These are phyloP conservation scores for Eupithecia inturbata DNA, from an alignment of 2,888 invertebrate species.

Conservation along the genomic window DNA sequence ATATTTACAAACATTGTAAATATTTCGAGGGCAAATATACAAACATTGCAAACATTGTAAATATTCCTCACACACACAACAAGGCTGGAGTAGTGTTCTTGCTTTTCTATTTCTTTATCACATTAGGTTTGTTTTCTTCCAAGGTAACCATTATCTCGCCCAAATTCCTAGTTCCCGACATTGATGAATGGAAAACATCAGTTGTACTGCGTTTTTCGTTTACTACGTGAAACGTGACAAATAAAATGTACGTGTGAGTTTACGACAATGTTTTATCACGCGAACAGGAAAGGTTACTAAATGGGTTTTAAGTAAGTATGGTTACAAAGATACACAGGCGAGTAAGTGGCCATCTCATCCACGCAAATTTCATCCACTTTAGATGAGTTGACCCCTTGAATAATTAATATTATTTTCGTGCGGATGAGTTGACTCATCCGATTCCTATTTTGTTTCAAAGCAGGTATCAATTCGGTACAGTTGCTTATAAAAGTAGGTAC, in stretches of 20 bases:
- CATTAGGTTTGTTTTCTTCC: conserved; percentile 1
- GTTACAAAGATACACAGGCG: background rate
- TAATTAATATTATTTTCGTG: no score
- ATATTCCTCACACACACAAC: no score
- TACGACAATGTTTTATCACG: conserved; percentile 8
- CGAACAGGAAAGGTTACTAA: conserved; percentile 1
- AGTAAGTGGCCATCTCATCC: no score
- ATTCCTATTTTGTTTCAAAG: no score
- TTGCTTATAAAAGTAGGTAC: no score
- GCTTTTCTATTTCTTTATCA: background rate
- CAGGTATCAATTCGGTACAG: no score
- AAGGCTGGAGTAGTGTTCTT: background rate
- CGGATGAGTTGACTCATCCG: no score
- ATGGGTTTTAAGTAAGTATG: background rate
- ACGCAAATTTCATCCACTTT: no score
- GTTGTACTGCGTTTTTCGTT: conserved; percentile 37
- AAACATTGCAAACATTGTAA: no score
- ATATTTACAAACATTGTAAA: no score
- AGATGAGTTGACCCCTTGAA: no score
- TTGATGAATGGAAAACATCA: conserved; percentile 41
- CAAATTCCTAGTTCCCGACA: conserved; percentile 26
- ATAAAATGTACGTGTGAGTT: conserved; percentile 32
- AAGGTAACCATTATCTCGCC: background rate
- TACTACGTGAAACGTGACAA: conserved; percentile 26
- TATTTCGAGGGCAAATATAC: background rate